These are phyloP conservation scores for Endotricha flammealis DNA, from an alignment of 2,888 invertebrate genomes.

Conservation along the genomic window DNA sequence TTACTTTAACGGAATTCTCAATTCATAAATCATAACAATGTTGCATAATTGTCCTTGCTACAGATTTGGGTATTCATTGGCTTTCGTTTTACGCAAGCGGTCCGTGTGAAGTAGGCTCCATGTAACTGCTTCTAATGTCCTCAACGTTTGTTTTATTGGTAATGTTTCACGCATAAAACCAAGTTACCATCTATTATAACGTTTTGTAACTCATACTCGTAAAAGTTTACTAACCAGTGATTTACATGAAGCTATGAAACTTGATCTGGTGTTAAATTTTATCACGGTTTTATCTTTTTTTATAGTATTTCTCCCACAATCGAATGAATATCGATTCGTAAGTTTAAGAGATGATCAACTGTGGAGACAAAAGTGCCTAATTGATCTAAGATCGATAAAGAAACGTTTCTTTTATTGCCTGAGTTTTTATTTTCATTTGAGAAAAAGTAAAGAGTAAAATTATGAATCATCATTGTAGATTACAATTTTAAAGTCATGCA, in stretches of 20 bases:
- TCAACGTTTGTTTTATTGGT: slow-evolving; percentile 35
- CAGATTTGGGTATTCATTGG: slow-evolving; percentile 33
- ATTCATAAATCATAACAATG: slow-evolving; percentile 1
- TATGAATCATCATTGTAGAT: slow-evolving; percentile 12
- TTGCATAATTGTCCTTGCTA: slow-evolving; percentile 44
- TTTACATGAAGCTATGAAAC: slow-evolving; percentile 16
- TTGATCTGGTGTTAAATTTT: slow-evolving; percentile 13
- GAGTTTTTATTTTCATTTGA: too few relatives aligned
- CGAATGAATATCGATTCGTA: too few relatives aligned
- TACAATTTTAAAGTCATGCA: slow-evolving; percentile 22
- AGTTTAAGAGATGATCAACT: too few relatives aligned
- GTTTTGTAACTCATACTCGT: slow-evolving; percentile 26
- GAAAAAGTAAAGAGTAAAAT: too few relatives aligned
- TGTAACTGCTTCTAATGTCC: slow-evolving; percentile 24
- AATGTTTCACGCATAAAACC: slow-evolving; percentile 32
- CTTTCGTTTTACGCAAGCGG: slow-evolving; percentile 36
- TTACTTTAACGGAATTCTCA: not conserved
- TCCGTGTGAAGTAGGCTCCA: slow-evolving; percentile 38
- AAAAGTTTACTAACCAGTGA: slow-evolving; percentile 17
- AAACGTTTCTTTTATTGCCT: too few relatives aligned
- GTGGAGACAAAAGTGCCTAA: too few relatives aligned
- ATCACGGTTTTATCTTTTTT: slow-evolving; percentile 4
- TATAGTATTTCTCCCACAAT: too few relatives aligned
- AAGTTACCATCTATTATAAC: slow-evolving; percentile 29
- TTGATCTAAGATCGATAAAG: too few relatives aligned